A percentile compares a stretch with the other conserved stretches of the same genome.
Conservation (phyloP, 2,888 invertebrate genomes). For the Busseola fusca region DNA sequence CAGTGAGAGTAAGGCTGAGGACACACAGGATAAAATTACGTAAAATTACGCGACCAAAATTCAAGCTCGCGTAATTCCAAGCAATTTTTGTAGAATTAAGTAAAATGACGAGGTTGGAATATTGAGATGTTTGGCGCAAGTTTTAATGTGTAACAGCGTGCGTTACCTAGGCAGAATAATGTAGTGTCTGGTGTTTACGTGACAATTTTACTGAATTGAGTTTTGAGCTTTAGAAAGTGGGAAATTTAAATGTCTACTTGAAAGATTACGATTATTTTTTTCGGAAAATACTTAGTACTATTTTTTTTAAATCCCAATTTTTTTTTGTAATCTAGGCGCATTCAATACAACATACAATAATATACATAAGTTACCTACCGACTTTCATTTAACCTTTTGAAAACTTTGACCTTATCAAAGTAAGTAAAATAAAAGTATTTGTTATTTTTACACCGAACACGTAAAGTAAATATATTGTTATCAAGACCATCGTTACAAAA, state of each 20-base stretch:
- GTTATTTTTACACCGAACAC: background rate
- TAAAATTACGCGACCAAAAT: slow-evolving; percentile 53
- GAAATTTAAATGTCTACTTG: background rate
- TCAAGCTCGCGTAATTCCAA: slow-evolving; percentile 28
- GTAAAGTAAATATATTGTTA: background rate
- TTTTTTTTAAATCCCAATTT: background rate
- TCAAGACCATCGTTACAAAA: background rate
- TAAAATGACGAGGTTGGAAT: slow-evolving; percentile 56
- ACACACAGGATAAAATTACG: slow-evolving; percentile 59
- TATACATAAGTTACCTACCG: background rate
- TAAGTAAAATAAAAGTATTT: background rate
- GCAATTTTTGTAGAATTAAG: slow-evolving; percentile 36
- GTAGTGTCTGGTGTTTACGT: slow-evolving; percentile 17
- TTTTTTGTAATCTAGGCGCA: background rate
- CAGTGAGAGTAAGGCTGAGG: slow-evolving; percentile 53
- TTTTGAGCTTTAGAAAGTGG: background rate
- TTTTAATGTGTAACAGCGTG: slow-evolving; percentile 48
- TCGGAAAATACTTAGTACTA: too few relatives aligned
- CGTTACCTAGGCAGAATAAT: slow-evolving; percentile 30
- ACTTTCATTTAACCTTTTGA: background rate
- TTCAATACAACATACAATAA: background rate
- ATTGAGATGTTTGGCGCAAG: slow-evolving; percentile 17
- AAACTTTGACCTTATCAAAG: background rate
- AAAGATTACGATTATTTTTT: too few relatives aligned
- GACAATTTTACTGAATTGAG: slow-evolving; percentile 17